Conservation (phyloP, 2,888 invertebrate species). For the Dendrolimus houi region DNA sequence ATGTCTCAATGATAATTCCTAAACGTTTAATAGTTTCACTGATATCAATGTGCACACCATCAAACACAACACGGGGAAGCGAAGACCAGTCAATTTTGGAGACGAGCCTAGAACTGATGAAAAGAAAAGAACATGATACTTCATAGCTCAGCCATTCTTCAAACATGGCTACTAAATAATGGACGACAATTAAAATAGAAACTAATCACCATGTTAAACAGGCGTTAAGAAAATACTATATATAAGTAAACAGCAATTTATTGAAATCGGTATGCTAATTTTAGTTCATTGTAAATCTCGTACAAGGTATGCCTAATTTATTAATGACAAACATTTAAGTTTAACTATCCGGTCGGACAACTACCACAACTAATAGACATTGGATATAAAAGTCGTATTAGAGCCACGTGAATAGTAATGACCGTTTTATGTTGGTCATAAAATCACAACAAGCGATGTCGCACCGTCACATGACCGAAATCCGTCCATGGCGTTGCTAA, state of each 20-base stretch:
- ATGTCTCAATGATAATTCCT: too few relatives aligned
- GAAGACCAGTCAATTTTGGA: too few relatives aligned
- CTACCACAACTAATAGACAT: slow-evolving; percentile 54
- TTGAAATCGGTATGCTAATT: slow-evolving; percentile 19
- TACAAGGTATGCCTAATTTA: slow-evolving; percentile 37
- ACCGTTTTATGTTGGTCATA: slow-evolving; percentile 49
- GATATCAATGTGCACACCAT: too few relatives aligned
- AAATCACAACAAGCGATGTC: slow-evolving; percentile 52
- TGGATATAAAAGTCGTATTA: slow-evolving; percentile 57
- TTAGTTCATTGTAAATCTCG: slow-evolving; percentile 18
- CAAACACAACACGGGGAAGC: too few relatives aligned
- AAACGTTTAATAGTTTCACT: too few relatives aligned
- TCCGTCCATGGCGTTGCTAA: slow-evolving; percentile 19
- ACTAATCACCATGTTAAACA: neutral
- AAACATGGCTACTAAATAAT: too few relatives aligned
- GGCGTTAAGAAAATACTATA: too few relatives aligned
- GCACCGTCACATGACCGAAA: slow-evolving; percentile 33
- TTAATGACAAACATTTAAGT: slow-evolving; percentile 46
- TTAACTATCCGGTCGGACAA: slow-evolving; percentile 48
- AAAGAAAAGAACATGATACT: too few relatives aligned
- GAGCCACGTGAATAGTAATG: slow-evolving; percentile 58
- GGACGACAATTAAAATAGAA: neutral
- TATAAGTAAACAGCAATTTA: neutral
- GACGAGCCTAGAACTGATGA: too few relatives aligned
- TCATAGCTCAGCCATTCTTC: too few relatives aligned